Base-by-base conservation (phyloP, 2,113 vertebrate species). In the Gnathonemus longibarbis region DNA sequence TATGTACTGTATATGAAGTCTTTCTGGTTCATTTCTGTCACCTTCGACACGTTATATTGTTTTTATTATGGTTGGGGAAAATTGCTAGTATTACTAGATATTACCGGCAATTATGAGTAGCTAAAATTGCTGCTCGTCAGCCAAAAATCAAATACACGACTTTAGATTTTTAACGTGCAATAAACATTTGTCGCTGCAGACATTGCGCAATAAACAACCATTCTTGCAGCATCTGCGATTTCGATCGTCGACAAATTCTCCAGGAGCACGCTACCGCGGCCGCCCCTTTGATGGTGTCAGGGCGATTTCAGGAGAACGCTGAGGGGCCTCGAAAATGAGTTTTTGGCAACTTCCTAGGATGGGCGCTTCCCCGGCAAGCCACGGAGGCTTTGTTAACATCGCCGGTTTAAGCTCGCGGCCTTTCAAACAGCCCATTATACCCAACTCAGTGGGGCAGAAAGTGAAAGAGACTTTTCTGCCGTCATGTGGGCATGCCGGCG, bases 371-470 rank as follows among this genome's bases (percentile, higher is more conserved):
- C 92, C 95, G 95, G 94, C 96, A 94, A 95, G 95, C 94, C 96
- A 96, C 96, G 95, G 90, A 96, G 96, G 96, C 96, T 96, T 96
- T 96, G 96, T 96, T 96, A 96, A 94, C 94, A 93, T 95, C 94
- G 95, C 95, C 92, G 94, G 94, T 94, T 95, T 95, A 94, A 95
- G 93, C 94, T 94, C 0, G 89, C 94, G 96, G 95, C 95, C 95
- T 96, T 95, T 95, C 96, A 95, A 96, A 94, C 94, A 92, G 92
- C 93, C 94, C 92, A 94, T 95, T 95, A 95, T 96, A 94, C 93
- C 93, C 50, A 93, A 93, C 87, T 93, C 94, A 96, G 93, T 95
- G 94, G 94, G 94, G 94, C 94, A 95, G 94, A 96, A 96, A 96
- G 95, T 92, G 58, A 94, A 95, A 95, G 95, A 96, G 95, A 94